Base-by-base conservation (phyloP, 2,888 invertebrate species). In the Eristalinus aeneus region DNA sequence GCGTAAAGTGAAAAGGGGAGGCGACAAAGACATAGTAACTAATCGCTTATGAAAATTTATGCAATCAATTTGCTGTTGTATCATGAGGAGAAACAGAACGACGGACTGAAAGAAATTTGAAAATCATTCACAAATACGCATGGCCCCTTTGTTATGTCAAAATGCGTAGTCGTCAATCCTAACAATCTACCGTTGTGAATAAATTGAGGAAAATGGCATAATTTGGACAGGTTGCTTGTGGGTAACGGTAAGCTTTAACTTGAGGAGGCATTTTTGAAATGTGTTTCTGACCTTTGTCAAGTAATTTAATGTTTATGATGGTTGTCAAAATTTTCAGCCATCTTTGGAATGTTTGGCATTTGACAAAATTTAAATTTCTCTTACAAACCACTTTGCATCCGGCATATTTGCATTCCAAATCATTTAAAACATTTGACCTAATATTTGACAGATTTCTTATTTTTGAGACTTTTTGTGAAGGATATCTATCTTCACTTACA, bases 21-120 rank as follows among this genome's bases (percentile, higher is more conserved):
- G 58, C 20, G 32, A 53, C 36, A 39, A 64, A 68, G 32, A 54
- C 61, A 9, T 22, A 53, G 27, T 8, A 27, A 20, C 12, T 54
- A 22, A 64, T 73, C 16, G 32, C 20, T 36, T 58, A 64, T 74
- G 78, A 61, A 83, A 83, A 83, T 69, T 74, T 69, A 74, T 78
- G 73, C 78, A 60, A 78, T 27, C 27, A 2, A 5, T 3, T 27
- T 2, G 27, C 2, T 27, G 39, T 71, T 61, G 31, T 54, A 60
- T 76, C 23, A 31, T 27, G 11, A 16, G 46, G 6, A 46, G n/a
- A 16, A 16, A 46, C 8, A 46, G 16, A 16, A 16, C 23, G 32
- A 10, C 1, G 5, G 9, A 2, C 46, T 46, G 46, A 46, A 46
- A 16, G 46, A 46, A 16, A 46, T 46, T 46, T 16, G 27, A 5